These are phyloP conservation scores for Sylvilagus floridanus DNA, from an alignment of 2,797 vertebrate species.

Conservation along the genomic window DNA sequence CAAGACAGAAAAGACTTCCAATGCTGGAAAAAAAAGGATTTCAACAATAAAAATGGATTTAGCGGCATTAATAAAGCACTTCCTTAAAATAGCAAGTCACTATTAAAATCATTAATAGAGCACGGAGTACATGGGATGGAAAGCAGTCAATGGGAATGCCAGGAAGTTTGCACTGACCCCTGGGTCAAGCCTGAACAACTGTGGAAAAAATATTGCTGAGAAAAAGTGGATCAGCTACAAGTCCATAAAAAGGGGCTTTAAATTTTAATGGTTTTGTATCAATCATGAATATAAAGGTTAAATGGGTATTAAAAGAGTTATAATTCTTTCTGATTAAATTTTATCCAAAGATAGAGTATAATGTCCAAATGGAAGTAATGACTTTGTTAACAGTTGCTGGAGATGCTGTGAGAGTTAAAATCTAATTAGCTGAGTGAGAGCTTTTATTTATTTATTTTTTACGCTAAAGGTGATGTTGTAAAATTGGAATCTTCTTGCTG, in stretches of 20 bases:
- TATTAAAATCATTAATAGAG: constrained; percentile 87
- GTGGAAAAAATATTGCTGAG: constrained; percentile 68
- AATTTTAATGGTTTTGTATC: constrained; percentile 84
- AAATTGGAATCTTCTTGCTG: constrained; percentile 83
- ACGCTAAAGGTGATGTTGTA: constrained; percentile 80
- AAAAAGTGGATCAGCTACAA: constrained; percentile 67
- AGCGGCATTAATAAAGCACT: constrained; percentile 86
- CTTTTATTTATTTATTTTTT: constrained; percentile 64
- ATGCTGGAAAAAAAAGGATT: constrained; percentile 85
- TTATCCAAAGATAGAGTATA: constrained; percentile 85
- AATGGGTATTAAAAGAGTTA: constrained; percentile 85
- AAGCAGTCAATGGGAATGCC: constrained; percentile 47
- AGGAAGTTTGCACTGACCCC: constrained; percentile 80
- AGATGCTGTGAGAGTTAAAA: constrained; percentile 78
- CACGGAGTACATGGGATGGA: constrained; percentile 67
- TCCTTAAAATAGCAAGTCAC: constrained; percentile 85
- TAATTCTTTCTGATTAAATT: constrained; percentile 88
- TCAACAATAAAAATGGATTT: constrained; percentile 87
- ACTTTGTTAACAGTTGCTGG: constrained; percentile 82
- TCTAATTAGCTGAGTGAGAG: constrained; percentile 71
- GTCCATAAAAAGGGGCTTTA: constrained; percentile 85
- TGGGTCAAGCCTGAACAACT: constrained; percentile 18
- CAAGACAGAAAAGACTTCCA: constrained; percentile 83
- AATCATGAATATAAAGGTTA: constrained; percentile 86
- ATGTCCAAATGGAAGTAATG: constrained; percentile 83